Evolutionary conservation across 2,888 invertebrate genomes (phyloP), one percentile per base, ranked within the genome.

Genomic region (Pimpla rufipes): DNA sequence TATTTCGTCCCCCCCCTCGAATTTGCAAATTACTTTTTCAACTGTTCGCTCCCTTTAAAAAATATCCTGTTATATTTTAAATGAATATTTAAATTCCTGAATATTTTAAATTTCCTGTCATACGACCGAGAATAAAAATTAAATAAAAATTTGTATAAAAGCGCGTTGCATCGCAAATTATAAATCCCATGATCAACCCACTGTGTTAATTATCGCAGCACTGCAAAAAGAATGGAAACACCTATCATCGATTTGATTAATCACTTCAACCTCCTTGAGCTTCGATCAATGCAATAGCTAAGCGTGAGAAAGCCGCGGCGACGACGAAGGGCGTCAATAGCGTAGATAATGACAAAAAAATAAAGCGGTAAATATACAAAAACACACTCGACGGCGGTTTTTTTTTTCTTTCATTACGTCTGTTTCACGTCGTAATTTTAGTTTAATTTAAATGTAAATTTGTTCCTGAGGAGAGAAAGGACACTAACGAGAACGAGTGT

Each of bases 401-500:
- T 57, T 11, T 23, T 57, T 55, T 18, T n/a, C n/a, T 52, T 71
- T 57, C 8, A n/a, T 57, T 57, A 67, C 45, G 45, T 23, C 16
- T 8, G 11, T 57, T 59, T 57, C 55, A n/a, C 18, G 18, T 81
- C 37, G 18, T 64, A 57, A 45, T 71, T 55, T 73, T 67, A 42
- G 16, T 70, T 55, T 52, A 67, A 62, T 62, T 62, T 35, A 62
- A 62, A 37, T 62, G 37, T 62, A 40, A 37, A 62, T 70, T 82
- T 52, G 55, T 87, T 86, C 85, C 87, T 86, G 87, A 85, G 87
- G 81, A 86, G 80, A 85, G 71, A 85, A 86, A 87, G 85, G 81
- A 87, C 86, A 86, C 85, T 86, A 85, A 85, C 35, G 83, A 85
- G 84, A 86, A 76, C 81, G 81, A 86, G 86, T 79, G 81, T 85